phyloP scores from a whole-genome alignment of 2,888 invertebrate genomes.

The Epistrophe eligans region DNA sequence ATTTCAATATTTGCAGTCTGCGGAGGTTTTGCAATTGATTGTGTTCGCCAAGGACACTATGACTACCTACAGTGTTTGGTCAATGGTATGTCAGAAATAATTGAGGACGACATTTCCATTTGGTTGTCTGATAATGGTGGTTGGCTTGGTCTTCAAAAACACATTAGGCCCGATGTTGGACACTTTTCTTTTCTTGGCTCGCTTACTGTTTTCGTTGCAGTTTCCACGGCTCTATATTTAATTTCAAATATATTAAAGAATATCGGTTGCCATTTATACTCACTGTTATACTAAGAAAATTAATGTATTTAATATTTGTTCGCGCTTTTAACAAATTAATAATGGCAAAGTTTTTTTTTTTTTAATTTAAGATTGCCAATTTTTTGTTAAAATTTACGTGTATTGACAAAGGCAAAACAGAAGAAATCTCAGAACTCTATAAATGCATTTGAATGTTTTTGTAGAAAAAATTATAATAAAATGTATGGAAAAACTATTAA shows the following conservation, averaged over 20 bases:
- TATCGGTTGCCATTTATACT: constrained; percentile 83
- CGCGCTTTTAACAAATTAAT: background rate
- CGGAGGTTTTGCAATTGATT: constrained; percentile 92
- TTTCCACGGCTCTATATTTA: constrained; percentile 82
- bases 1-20: constrained; percentile 93
- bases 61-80: constrained; percentile 91
- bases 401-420: too few relatives aligned
- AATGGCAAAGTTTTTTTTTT: background rate
- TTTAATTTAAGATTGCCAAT: too few relatives aligned
- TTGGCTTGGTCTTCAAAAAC: constrained; percentile 86
- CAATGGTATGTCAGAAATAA: constrained; percentile 90
- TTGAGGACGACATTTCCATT: constrained; percentile 87
- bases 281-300: constrained; percentile 80
- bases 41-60: constrained; percentile 89
- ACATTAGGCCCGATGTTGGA: constrained; percentile 80
- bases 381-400: too few relatives aligned
- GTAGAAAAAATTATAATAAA: too few relatives aligned
- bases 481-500: too few relatives aligned
- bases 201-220: constrained; percentile 82
- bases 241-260: constrained; percentile 81
- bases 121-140: constrained; percentile 94
- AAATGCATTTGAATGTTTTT: too few relatives aligned
- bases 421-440: too few relatives aligned
- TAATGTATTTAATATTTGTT: background rate
- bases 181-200: constrained; percentile 82